Conservation (phyloP, 2,797 vertebrate species). For the Columba guinea region DNA sequence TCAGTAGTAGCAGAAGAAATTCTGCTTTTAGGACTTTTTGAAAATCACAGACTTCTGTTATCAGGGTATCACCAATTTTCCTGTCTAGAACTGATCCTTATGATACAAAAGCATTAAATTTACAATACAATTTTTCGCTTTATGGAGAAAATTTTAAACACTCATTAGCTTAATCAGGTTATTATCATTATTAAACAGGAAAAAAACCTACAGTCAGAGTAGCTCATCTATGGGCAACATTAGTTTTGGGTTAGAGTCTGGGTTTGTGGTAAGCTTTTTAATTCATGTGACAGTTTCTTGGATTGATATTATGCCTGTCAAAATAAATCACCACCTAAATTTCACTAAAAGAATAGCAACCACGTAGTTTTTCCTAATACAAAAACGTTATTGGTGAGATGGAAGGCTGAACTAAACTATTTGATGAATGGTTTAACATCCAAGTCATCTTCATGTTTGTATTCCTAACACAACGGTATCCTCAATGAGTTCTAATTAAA, state of each 20-base stretch:
- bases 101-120: neutral
- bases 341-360: neutral
- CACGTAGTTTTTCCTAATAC: neutral
- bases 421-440: neutral
- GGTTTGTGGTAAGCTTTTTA: neutral
- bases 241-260: neutral
- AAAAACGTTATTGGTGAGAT: neutral
- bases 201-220: neutral
- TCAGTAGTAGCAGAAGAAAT: neutral
- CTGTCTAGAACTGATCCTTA: neutral
- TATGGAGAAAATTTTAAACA: neutral
- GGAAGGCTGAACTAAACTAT: neutral
- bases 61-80: neutral
- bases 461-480: neutral
- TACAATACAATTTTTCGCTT: neutral
- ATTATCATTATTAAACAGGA: neutral
- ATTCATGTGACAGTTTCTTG: neutral
- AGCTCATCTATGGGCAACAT: neutral
- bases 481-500: conserved; percentile 62
- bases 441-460: conserved; percentile 10
- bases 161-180: neutral
- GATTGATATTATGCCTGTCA: neutral
- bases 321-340: neutral
- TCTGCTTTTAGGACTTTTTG: neutral
- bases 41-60: neutral